These are phyloP conservation scores for Cydia strobilella DNA, from an alignment of 1,140 invertebrate species.

Conservation along the genomic window DNA sequence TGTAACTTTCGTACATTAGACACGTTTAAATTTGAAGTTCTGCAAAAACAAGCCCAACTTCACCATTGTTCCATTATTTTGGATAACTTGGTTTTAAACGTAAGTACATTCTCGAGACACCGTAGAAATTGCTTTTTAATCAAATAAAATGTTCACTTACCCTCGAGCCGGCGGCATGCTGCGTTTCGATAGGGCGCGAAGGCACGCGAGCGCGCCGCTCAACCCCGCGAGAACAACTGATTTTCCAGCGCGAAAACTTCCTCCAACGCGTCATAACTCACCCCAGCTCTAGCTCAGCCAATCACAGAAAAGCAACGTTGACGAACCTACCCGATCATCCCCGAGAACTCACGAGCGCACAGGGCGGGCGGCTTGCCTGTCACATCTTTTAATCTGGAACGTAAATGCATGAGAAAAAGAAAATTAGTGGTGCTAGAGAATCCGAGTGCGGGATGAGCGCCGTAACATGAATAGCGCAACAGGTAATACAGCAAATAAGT, in stretches of 20 bases:
- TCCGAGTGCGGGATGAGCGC: slow-evolving; percentile 58
- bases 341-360: slow-evolving; percentile 57
- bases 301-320: slow-evolving; percentile 48
- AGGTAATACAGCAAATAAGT: slow-evolving; percentile 51
- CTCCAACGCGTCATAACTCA: slow-evolving; percentile 75
- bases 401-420: slow-evolving; percentile 77
- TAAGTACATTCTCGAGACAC: slow-evolving; percentile 37
- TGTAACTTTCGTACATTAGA: not conserved
- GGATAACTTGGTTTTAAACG: slow-evolving; percentile 14
- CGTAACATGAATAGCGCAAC: slow-evolving; percentile 54
- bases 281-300: slow-evolving; percentile 63
- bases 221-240: slow-evolving; percentile 72
- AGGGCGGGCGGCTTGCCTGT: slow-evolving; percentile 71
- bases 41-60: slow-evolving; percentile 2
- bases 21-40: not conserved
- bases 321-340: slow-evolving; percentile 55
- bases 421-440: slow-evolving; percentile 70
- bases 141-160: slow-evolving; percentile 76
- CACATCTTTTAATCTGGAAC: slow-evolving; percentile 79
- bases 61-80: not conserved
- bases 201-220: slow-evolving; percentile 52
- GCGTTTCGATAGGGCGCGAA: slow-evolving; percentile 39
- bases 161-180: slow-evolving; percentile 53
- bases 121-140: slow-evolving; percentile 76
- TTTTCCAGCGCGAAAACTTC: slow-evolving; percentile 77